A percentile compares a stretch with the other conserved stretches of the same genome.
Evolutionary conservation across 2,888 invertebrate genomes (phyloP).

Genomic region (Tigriopus californicus): DNA sequence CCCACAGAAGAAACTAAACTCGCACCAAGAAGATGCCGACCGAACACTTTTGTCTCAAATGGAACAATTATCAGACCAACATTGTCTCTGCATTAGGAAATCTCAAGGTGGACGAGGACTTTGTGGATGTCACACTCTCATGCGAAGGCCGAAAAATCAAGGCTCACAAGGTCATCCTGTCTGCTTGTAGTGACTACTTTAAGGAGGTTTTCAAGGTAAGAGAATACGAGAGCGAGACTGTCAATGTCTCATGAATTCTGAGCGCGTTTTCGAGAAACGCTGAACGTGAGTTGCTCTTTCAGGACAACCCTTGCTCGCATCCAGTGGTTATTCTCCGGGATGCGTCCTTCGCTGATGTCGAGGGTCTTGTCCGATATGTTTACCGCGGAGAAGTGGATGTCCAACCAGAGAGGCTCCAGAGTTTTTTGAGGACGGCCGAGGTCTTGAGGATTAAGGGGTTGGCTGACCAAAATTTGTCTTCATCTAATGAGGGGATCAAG

Average conservation of each 20-base stretch:
- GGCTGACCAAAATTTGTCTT: conserved; percentile 26
- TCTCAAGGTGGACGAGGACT: conserved; percentile 45
- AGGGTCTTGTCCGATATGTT: conserved; percentile 45
- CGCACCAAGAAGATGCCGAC: not conserved
- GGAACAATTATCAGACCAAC: conserved; percentile 52
- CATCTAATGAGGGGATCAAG: too few species aligned
- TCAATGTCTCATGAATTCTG: not conserved
- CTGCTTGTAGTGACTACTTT: conserved; percentile 55
- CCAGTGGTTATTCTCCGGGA: conserved; percentile 51
- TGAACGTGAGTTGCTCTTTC: conserved; percentile 22
- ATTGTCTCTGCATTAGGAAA: conserved; percentile 49
- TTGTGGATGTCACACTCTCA: conserved; percentile 51
- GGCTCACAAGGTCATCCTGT: conserved; percentile 53
- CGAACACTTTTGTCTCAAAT: conserved; percentile 51
- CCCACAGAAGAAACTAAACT: too few species aligned
- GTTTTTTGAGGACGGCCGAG: conserved; percentile 46
- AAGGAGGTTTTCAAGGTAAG: conserved; percentile 48
- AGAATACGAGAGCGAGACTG: not conserved
- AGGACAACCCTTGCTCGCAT: conserved; percentile 54
- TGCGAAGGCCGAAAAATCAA: conserved; percentile 50
- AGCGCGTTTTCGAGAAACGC: not conserved
- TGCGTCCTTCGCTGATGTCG: conserved; percentile 44
- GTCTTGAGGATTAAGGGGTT: conserved; percentile 46
- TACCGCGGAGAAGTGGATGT: conserved; percentile 52
- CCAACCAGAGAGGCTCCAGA: conserved; percentile 42